Evolutionary conservation across 2,113 vertebrate species (phyloP).

Genomic region (Phrynosoma blainvillii): DNA sequence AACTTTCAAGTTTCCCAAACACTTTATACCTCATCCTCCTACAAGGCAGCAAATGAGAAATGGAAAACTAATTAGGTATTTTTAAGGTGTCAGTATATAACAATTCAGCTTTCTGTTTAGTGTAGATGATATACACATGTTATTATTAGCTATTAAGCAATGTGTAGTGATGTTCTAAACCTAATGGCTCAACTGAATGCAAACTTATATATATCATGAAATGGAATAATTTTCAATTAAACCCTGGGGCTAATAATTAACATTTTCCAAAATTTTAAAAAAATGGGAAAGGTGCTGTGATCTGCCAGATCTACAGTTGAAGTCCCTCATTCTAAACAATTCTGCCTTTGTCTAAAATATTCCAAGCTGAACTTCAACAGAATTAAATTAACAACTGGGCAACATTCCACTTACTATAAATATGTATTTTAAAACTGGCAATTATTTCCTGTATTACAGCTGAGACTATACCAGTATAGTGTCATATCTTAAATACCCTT

Average conservation of each 20-base stretch:
- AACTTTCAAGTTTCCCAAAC: not conserved
- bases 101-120: slow-evolving; percentile 17
- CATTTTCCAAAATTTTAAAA: slow-evolving; percentile 20
- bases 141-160: slow-evolving; percentile 32
- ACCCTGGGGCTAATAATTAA: slow-evolving; percentile 28
- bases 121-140: slow-evolving; percentile 21
- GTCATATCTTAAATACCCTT: not conserved
- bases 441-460: slow-evolving; percentile 23
- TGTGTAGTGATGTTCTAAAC: not conserved
- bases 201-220: slow-evolving; percentile 12
- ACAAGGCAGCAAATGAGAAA: slow-evolving; percentile 4
- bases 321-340: not conserved
- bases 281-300: not conserved
- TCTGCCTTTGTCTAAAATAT: not conserved
- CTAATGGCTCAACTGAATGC: slow-evolving; percentile 15
- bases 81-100: slow-evolving; percentile 28
- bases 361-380: slow-evolving; percentile 5
- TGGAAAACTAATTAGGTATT: slow-evolving; percentile 11
- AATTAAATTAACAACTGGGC: not conserved
- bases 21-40: slow-evolving; percentile 12
- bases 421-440: slow-evolving; percentile 23
- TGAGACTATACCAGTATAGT: slow-evolving; percentile 12
- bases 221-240: slow-evolving; percentile 37
- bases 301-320: not conserved
- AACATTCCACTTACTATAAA: not conserved